Evolutionary conservation across 1,140 invertebrate genomes (phyloP), one percentile per base, ranked within the genome.

Genomic region (Drosophila pectinifera): DNA sequence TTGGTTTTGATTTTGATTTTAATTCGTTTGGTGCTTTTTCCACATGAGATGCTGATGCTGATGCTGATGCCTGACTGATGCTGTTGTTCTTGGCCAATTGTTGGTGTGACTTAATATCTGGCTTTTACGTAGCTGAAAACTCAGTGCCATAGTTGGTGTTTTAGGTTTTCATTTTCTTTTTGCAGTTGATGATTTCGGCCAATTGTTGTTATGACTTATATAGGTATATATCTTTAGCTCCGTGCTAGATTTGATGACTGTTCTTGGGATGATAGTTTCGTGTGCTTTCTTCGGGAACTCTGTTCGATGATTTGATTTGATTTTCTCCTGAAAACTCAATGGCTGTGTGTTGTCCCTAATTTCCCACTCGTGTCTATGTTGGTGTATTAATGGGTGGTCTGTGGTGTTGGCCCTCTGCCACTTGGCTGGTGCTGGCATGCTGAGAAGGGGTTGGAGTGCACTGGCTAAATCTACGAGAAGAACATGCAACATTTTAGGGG

Each of bases 341-440:
- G 41, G 16, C 31, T 43, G 11, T 26, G n/a, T 56, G 53, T 56
- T 46, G 45, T 38, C 22, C 31, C 16, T 59, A 24, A 26, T 16
- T 31, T 38, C 28, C 18, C 26, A 26, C 38, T 43, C 13, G 38
- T 38, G 39, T 73, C 42, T 65, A 20, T 56, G 11, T 57, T 26
- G 10, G 18, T 56, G 65, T 39, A n/a, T 36, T 36, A 18, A 51
- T 51, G 48, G 28, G 13, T 46, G 14, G 64, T 45, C n/a, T 11
- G 16, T 18, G 53, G 36, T 16, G 55, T 43, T 73, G 43, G 46
- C 63, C 57, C 61, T 64, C 64, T 67, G 64, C 24, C 43, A 64
- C 61, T 43, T 20, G 51, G 43, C 53, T 36, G 55, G 54, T 72
- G 67, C 63, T 49, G 58, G 42, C 63, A 67, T 67, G 63, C 63